Base-by-base conservation (phyloP, 2,797 vertebrate genomes). In the Steatocranus sp. region DNA sequence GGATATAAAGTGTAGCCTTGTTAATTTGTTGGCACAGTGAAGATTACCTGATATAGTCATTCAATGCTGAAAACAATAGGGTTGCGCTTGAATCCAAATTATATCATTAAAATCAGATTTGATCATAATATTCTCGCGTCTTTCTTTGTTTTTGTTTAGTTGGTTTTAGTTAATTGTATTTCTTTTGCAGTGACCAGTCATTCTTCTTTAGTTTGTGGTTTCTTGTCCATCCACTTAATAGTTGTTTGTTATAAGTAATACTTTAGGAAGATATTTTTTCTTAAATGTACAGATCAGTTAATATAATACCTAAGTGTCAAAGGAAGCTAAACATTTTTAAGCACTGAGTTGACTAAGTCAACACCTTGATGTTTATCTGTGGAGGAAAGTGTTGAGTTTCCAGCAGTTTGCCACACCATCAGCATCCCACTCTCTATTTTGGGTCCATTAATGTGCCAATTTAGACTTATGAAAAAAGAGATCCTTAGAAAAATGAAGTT, bases 341-440 rank as follows among this genome's bases (percentile, higher is more conserved):
- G 4, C 30, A n/a, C 8, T 11, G 66, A 27, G 23, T 46, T 73
- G 41, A 73, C 15, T 11, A 73, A 48, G 25, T 73, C 25, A 48
- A 11, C 1, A n/a, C 3, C 25, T 32, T 30, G 25, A n/a, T 48
- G 15, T 30, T 48, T 73, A 73, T 48, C 25, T 12, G 25, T 73
- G 17, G 15, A 70, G 66, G 41, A 70, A 48, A 48, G 38, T 27
- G 63, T 68, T 68, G 63, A 17, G 63, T 43, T 68, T 68, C 38
- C 23, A 43, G 38, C 20, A 25, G 43, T 27, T 12, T 30, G 43
- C 11, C 17, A 48, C 25, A 48, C 43, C 25, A 48, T 48, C 4
- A 73, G 68, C 3, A 48, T 4, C 15, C 25, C 68, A 48, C 68
- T 73, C 41, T 30, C 10, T n/a, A 8, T 27, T n/a, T 11, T 11